phyloP scores from a whole-genome alignment of 2,113 vertebrate genomes.

The Anser cygnoides region DNA sequence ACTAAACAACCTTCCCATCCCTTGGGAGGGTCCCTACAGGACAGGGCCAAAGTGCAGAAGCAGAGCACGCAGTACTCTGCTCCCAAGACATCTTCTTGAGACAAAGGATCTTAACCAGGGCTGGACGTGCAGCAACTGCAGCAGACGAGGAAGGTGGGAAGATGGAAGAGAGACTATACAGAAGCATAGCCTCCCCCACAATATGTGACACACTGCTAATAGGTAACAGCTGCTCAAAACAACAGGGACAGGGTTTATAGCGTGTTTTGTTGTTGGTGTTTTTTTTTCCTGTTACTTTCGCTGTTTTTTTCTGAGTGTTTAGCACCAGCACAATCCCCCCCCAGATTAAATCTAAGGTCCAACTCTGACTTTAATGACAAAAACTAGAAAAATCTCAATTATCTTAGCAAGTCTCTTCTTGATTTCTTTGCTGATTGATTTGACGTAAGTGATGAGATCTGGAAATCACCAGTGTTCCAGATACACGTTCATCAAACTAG shows the following conservation, averaged over 20 bases:
- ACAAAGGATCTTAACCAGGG: background rate
- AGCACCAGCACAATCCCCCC: background rate
- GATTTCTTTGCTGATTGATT: background rate
- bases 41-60: background rate
- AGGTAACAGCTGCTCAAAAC: background rate
- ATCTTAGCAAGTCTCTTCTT: background rate
- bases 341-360: background rate
- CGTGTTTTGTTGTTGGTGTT: background rate
- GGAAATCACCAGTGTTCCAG: background rate
- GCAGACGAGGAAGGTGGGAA: background rate
- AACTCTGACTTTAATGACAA: background rate
- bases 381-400: background rate
- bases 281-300: background rate
- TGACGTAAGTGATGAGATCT: background rate
- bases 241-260: background rate
- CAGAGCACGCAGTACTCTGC: accelerated
- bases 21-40: too few species aligned
- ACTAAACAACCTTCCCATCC: background rate
- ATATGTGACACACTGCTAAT: background rate
- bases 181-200: background rate
- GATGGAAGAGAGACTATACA: background rate
- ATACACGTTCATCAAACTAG: background rate
- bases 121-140: background rate
- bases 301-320: background rate
- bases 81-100: background rate